Evolutionary conservation across 2,888 invertebrate genomes (phyloP).

Genomic region (Drosophila niveifrons): DNA sequence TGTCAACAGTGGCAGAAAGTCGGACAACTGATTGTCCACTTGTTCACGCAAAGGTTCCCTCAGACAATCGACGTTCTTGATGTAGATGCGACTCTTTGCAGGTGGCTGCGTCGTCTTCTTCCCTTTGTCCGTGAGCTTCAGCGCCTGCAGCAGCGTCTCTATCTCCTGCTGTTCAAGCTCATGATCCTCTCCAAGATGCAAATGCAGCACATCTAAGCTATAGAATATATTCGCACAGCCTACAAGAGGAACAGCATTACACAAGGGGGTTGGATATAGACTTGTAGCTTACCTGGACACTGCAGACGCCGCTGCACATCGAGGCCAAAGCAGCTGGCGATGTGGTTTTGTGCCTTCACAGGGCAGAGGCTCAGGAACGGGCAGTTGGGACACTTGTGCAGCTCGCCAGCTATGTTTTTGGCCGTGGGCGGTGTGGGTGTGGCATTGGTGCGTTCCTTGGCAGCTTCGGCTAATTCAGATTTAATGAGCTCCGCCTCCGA

Average conservation of each 20-base stretch:
- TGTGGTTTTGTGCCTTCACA: slow-evolving; percentile 54
- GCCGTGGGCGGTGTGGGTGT: slow-evolving; percentile 80
- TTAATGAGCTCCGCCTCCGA: slow-evolving; percentile 85
- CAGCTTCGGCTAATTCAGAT: slow-evolving; percentile 79
- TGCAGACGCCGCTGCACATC: slow-evolving; percentile 85
- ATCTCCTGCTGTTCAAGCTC: slow-evolving; percentile 86
- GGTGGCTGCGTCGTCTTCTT: slow-evolving; percentile 31
- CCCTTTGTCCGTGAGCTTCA: slow-evolving; percentile 24
- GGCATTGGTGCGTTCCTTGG: slow-evolving; percentile 77
- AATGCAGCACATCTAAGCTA: slow-evolving; percentile 88
- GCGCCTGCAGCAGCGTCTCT: slow-evolving; percentile 33
- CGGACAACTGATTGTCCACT: slow-evolving; percentile 41
- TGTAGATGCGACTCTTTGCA: slow-evolving; percentile 82
- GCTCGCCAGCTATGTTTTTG: slow-evolving; percentile 28
- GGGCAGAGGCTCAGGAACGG: slow-evolving; percentile 80
- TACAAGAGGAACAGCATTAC: slow-evolving; percentile 27
- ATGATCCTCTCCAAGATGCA: slow-evolving; percentile 90
- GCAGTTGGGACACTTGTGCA: slow-evolving; percentile 81
- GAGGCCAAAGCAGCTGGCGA: slow-evolving; percentile 50
- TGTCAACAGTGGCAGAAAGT: slow-evolving; percentile 53
- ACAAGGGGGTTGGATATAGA: too few relatives aligned
- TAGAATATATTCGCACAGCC: slow-evolving; percentile 89
- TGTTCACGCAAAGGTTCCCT: slow-evolving; percentile 77
- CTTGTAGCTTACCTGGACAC: slow-evolving; percentile 86
- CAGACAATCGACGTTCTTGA: slow-evolving; percentile 84